Conservation (phyloP, 2,113 vertebrate species). For the Chaetodon auriga region DNA sequence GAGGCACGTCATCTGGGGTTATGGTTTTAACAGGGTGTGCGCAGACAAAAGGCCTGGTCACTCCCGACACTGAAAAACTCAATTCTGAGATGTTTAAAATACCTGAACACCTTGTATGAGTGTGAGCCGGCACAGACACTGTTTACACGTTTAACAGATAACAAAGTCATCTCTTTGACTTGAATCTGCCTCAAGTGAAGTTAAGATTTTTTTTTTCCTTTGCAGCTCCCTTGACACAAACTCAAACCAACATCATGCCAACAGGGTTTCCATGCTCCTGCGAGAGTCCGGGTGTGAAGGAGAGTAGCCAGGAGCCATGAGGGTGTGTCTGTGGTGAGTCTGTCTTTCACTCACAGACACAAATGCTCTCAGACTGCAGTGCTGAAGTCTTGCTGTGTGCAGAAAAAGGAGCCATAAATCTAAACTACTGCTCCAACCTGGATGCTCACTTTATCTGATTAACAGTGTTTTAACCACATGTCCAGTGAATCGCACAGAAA, state of each 20-base stretch:
- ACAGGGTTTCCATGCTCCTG: conserved; percentile 51
- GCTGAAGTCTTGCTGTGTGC: neutral
- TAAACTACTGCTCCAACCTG: neutral
- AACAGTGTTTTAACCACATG: neutral
- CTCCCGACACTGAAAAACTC: conserved; percentile 7
- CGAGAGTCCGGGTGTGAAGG: conserved; percentile 33
- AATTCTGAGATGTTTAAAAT: conserved; percentile 12
- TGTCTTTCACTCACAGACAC: conserved; percentile 15
- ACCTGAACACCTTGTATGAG: neutral
- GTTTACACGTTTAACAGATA: neutral
- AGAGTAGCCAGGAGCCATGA: conserved; percentile 34
- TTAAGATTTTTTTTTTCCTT: conserved; percentile 7
- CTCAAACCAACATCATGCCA: conserved; percentile 41
- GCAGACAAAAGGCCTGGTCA: conserved; percentile 35
- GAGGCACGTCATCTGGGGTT: conserved; percentile 42
- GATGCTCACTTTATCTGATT: neutral
- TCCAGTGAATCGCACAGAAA: neutral
- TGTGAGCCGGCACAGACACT: neutral
- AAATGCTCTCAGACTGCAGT: neutral
- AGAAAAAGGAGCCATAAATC: neutral
- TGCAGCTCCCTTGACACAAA: conserved; percentile 19
- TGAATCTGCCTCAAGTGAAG: neutral
- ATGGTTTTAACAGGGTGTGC: conserved; percentile 57
- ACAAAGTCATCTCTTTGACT: neutral
- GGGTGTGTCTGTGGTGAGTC: conserved; percentile 45